A percentile compares a stretch with the other conserved stretches of the same genome.
phyloP scores from a whole-genome alignment of 2,888 invertebrate species.

The Dolomedes plantarius region DNA sequence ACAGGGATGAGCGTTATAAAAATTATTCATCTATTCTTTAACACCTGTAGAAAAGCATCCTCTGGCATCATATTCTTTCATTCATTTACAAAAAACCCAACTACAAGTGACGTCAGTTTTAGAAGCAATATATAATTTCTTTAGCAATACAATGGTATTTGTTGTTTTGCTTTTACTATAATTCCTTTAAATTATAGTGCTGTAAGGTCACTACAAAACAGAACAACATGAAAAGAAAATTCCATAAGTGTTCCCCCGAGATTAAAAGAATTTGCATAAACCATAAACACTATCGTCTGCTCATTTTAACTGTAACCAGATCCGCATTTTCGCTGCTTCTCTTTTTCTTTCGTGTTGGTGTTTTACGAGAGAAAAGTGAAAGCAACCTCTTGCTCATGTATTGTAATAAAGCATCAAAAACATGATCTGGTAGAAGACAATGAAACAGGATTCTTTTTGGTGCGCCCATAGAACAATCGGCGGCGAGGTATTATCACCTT shows the following conservation, averaged over 20 bases:
- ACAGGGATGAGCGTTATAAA: no score
- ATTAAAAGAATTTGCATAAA: slow-evolving; percentile 32
- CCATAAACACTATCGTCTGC: slow-evolving; percentile 20
- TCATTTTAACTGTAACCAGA: slow-evolving; percentile 27
- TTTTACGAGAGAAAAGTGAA: slow-evolving; percentile 44
- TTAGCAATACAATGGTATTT: neutral
- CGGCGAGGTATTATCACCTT: slow-evolving; percentile 39
- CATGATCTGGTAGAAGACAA: slow-evolving; percentile 41
- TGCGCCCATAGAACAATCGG: slow-evolving; percentile 33
- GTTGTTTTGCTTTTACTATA: neutral
- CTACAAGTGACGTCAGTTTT: no score
- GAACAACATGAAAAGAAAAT: neutral
- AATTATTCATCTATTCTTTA: no score
- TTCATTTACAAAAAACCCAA: no score
- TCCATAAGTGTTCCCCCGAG: neutral
- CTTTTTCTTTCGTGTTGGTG: neutral
- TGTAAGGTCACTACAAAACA: neutral
- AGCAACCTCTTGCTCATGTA: slow-evolving; percentile 18
- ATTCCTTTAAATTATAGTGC: neutral
- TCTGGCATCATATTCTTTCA: no score
- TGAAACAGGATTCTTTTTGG: slow-evolving; percentile 33
- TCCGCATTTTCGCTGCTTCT: neutral
- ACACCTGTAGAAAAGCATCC: no score
- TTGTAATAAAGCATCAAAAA: slow-evolving; percentile 19
- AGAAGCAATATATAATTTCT: neutral